Evolutionary conservation across 2,797 vertebrate species (phyloP).

Genomic region (Loris lydekkerianus): DNA sequence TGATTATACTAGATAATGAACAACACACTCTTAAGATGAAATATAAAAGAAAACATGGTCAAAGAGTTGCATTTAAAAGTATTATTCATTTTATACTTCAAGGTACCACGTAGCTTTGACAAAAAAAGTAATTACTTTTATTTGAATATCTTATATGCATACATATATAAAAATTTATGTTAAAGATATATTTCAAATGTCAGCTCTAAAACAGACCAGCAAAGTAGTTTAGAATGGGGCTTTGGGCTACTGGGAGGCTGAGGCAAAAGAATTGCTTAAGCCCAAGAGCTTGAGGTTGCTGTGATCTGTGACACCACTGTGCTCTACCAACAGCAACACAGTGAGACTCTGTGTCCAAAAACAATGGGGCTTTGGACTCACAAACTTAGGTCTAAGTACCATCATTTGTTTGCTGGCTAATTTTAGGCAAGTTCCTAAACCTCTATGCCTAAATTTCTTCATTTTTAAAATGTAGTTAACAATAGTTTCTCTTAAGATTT

Average conservation of each 20-base stretch:
- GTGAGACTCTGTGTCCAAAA: too few species aligned
- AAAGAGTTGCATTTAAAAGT: neutral
- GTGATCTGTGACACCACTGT: too few species aligned
- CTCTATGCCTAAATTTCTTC: neutral
- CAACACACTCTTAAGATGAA: neutral
- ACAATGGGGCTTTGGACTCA: neutral
- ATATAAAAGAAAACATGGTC: neutral
- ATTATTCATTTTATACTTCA: neutral
- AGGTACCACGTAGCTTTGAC: neutral
- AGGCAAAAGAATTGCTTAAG: too few species aligned
- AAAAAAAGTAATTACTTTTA: neutral
- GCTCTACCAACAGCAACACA: too few species aligned
- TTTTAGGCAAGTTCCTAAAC: neutral
- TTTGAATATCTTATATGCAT: neutral
- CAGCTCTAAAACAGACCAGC: neutral
- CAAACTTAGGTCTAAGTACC: neutral
- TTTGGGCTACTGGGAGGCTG: neutral
- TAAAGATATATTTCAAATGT: neutral
- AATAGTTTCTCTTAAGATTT: constrained; percentile 28
- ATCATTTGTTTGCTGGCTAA: neutral
- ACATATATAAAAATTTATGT: neutral
- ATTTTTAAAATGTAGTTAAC: constrained; percentile 21
- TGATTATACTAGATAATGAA: neutral
- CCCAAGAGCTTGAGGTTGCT: too few species aligned
- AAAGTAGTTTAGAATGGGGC: neutral